These are phyloP conservation scores for Thymelicus acteon DNA, from an alignment of 2,888 invertebrate genomes.

Conservation along the genomic window DNA sequence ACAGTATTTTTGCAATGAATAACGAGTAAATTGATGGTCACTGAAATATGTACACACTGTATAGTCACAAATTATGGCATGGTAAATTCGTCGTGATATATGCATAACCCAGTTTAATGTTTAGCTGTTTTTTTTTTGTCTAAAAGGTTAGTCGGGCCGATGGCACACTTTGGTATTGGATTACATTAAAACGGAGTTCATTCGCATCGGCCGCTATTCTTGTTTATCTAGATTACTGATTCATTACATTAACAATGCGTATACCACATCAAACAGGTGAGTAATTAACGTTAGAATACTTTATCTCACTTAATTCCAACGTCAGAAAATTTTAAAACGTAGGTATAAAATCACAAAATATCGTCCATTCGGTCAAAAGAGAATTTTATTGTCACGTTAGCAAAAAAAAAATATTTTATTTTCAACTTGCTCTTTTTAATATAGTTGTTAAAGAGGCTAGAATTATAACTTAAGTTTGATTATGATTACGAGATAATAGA, in stretches of 20 bases:
- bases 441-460: too few species aligned
- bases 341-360: too few species aligned
- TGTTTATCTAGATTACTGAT: conserved; percentile 75
- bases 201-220: conserved; percentile 77
- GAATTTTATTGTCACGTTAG: too few species aligned
- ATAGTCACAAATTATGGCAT: conserved; percentile 37
- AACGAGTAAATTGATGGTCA: neutral
- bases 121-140: conserved; percentile 60
- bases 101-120: conserved; percentile 56
- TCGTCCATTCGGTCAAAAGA: too few species aligned
- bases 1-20: too few species aligned
- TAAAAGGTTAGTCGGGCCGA: conserved; percentile 76
- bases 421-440: too few species aligned
- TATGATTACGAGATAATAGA: too few species aligned
- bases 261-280: conserved; percentile 49
- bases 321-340: too few species aligned
- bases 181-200: conserved; percentile 80
- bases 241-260: conserved; percentile 69
- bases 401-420: too few species aligned
- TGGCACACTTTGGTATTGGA: conserved; percentile 75
- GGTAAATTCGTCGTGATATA: conserved; percentile 24
- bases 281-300: conserved; percentile 16
- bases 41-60: conserved; percentile 11
- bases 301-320: neutral
- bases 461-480: too few species aligned